A percentile compares a stretch with the other conserved stretches of the same genome.
Conservation (phyloP, 23 tunicate genomes). For the Pegea sp. region DNA sequence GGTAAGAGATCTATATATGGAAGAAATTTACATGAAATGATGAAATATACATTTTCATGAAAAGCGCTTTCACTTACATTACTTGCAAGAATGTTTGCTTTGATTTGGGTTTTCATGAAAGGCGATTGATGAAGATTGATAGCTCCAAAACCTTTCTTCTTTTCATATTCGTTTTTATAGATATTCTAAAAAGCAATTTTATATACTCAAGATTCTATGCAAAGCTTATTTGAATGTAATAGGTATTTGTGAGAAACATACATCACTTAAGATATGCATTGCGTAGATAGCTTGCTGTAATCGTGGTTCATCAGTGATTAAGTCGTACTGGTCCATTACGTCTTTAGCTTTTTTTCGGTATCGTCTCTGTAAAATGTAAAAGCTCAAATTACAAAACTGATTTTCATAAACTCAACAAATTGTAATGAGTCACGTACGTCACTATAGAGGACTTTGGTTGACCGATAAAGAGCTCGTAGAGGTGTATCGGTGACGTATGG, state of each 20-base stretch:
- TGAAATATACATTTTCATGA: no score
- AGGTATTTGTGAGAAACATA: constrained; percentile 7
- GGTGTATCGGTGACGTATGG: constrained; percentile 89
- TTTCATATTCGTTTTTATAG: constrained; percentile 52
- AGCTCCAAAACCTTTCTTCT: constrained; percentile 26
- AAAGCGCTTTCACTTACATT: constrained; percentile 24
- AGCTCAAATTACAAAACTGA: no score
- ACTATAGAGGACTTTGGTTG: constrained; percentile 35
- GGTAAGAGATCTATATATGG: no score
- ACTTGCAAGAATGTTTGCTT: constrained; percentile 21
- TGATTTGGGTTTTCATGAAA: constrained; percentile 26
- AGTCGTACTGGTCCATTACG: constrained; percentile 58
- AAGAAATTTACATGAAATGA: no score
- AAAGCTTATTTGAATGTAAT: not conserved
- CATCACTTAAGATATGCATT: constrained; percentile 53
- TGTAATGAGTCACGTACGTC: constrained; percentile 33
- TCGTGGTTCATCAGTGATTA: constrained; percentile 76
- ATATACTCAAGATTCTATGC: not conserved
- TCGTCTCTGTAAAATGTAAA: constrained; percentile 23
- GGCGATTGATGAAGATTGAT: constrained; percentile 53
- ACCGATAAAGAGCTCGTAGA: constrained; percentile 32
- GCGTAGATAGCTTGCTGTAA: constrained; percentile 45
- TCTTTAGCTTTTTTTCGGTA: constrained; percentile 37
- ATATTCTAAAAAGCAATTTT: constrained; percentile 5
- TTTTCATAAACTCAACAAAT: no score